Evolutionary conservation across 2,797 vertebrate species (phyloP).

Genomic region (Gila robusta): DNA sequence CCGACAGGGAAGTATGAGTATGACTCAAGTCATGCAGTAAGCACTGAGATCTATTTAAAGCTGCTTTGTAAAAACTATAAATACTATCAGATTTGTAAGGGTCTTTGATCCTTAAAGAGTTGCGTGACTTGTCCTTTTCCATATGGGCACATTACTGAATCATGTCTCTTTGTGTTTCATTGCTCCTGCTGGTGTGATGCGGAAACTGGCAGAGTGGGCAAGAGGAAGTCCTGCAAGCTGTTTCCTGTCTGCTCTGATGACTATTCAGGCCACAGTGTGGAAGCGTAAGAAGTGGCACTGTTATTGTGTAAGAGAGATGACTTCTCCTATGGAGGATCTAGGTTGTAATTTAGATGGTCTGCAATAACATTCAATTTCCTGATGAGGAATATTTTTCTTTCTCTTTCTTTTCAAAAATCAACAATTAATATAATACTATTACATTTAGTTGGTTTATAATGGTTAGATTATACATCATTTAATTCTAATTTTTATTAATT

Average conservation of each 20-base stretch:
- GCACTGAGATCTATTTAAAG: constrained; percentile 53
- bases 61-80: constrained; percentile 50
- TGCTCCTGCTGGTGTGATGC: constrained; percentile 51
- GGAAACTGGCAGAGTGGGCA: constrained; percentile 57
- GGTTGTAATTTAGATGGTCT: constrained; percentile 1
- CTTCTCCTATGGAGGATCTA: constrained; percentile 55
- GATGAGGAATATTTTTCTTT: neutral
- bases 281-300: constrained; percentile 55
- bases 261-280: constrained; percentile 49
- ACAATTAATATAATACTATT: neutral
- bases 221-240: constrained; percentile 76
- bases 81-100: constrained; percentile 48
- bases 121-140: constrained; percentile 54
- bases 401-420: neutral
- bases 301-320: constrained; percentile 61
- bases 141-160: constrained; percentile 38
- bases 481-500: neutral
- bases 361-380: constrained; percentile 18
- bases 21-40: constrained; percentile 45
- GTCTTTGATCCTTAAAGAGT: constrained; percentile 45
- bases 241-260: constrained; percentile 69
- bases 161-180: constrained; percentile 51
- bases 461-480: neutral
- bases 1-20: constrained; percentile 25
- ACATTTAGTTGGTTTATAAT: neutral